Conservation (phyloP, 2,888 invertebrate species). For the Beris morrisii region DNA sequence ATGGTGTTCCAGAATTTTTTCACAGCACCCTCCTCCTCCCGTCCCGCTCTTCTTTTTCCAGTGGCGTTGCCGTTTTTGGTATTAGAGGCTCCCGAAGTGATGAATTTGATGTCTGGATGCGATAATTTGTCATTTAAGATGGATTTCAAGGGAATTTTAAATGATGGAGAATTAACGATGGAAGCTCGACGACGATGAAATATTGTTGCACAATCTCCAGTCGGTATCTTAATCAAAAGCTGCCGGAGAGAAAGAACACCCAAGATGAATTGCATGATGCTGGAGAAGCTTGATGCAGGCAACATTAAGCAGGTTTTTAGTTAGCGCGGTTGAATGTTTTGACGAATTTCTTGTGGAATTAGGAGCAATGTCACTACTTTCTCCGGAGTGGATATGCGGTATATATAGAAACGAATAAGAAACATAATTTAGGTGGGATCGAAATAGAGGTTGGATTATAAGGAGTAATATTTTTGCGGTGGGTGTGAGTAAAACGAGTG, state of each 20-base stretch:
- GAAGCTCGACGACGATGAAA: slow-evolving; percentile 7
- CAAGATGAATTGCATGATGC: slow-evolving; percentile 3
- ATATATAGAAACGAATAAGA: too few species aligned
- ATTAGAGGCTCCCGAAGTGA: slow-evolving; percentile 32
- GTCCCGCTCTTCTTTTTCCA: neutral
- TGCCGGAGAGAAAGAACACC: neutral
- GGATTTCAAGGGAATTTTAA: slow-evolving; percentile 39
- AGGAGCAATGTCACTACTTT: too few species aligned
- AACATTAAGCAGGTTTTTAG: neutral
- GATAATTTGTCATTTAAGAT: slow-evolving; percentile 39
- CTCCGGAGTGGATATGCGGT: too few species aligned
- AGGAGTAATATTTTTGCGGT: too few species aligned
- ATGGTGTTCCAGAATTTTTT: neutral
- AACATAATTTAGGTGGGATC: too few species aligned
- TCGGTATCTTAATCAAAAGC: neutral
- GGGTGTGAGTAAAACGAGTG: too few species aligned
- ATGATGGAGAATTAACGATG: slow-evolving; percentile 39
- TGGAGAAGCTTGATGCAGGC: slow-evolving; percentile 17
- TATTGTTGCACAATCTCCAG: slow-evolving; percentile 7
- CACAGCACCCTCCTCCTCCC: neutral
- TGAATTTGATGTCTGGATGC: slow-evolving; percentile 39
- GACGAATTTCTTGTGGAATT: too few species aligned
- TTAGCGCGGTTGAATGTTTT: too few species aligned
- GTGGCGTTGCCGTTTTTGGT: neutral
- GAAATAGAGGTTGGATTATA: too few species aligned